These are phyloP conservation scores for Seison nebaliae DNA, from an alignment of 1,140 invertebrate species.

Conservation along the genomic window DNA sequence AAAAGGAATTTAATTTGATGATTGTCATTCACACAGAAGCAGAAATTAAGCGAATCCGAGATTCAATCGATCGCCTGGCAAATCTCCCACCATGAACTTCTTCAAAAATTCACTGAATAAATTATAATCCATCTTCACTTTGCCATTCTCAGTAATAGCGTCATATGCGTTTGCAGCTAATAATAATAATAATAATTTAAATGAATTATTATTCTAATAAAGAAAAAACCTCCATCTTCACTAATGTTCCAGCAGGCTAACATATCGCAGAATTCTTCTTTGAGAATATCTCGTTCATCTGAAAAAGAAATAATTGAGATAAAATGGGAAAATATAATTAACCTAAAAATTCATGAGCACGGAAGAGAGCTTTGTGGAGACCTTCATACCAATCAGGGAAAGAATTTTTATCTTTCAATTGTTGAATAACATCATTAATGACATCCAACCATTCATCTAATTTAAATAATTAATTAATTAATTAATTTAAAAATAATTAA, in stretches of 20 bases:
- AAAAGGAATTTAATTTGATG: no score
- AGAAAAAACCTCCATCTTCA: conserved; percentile 1
- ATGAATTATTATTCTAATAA: not conserved
- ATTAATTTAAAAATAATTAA: no score
- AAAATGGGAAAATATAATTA: not conserved
- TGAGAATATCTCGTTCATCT: conserved; percentile 10
- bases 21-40: no score
- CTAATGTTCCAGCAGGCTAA: conserved; percentile 10
- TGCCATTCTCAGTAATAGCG: conserved; percentile 10
- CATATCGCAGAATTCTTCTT: conserved; percentile 10
- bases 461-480: not conserved
- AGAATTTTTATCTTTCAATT: conserved; percentile 3
- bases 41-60: conserved; percentile 6
- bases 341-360: conserved; percentile 11
- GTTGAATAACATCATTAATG: conserved; percentile 10
- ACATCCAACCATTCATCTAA: conserved; percentile 13
- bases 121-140: conserved; percentile 12
- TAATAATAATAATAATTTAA: not conserved
- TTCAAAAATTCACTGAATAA: conserved; percentile 12
- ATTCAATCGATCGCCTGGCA: conserved; percentile 7
- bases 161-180: conserved; percentile 10
- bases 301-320: not conserved
- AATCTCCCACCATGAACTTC: conserved; percentile 8
- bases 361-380: conserved; percentile 11
- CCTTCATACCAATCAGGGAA: conserved; percentile 14